Conservation (phyloP, 2,113 vertebrate genomes). For the Mormyrus iriodes region DNA sequence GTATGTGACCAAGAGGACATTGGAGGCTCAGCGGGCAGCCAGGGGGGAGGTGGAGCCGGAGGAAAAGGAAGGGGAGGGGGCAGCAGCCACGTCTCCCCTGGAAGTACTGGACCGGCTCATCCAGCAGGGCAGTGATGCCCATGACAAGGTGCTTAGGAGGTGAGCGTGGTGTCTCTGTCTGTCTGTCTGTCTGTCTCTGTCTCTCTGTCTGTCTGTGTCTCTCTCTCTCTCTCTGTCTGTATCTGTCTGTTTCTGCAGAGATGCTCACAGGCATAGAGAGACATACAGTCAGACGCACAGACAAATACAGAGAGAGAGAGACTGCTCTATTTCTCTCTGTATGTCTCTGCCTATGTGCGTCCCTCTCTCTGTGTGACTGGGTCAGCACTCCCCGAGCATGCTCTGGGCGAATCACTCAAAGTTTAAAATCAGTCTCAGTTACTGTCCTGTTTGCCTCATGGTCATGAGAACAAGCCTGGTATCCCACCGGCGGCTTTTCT, state of each 20-base stretch:
- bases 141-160: slow-evolving; percentile 76
- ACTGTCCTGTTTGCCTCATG: neutral
- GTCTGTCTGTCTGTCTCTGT: neutral
- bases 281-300: neutral
- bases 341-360: neutral
- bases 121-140: slow-evolving; percentile 75
- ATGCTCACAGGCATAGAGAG: too few relatives aligned
- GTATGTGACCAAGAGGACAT: slow-evolving; percentile 73
- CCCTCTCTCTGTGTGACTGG: neutral
- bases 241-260: too few relatives aligned
- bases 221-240: too few relatives aligned
- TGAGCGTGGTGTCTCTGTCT: slow-evolving; percentile 42
- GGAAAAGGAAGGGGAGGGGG: slow-evolving; percentile 45
- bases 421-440: neutral
- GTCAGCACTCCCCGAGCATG: neutral
- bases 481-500: neutral
- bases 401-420: neutral
- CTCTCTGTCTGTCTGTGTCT: neutral
- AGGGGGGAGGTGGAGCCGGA: slow-evolving; percentile 27
- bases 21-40: slow-evolving; percentile 66
- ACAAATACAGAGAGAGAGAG: neutral
- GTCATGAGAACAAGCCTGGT: neutral
- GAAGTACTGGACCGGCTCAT: slow-evolving; percentile 84
- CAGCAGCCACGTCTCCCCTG: slow-evolving; percentile 66
- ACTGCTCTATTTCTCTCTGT: neutral